Conservation (phyloP, 2,888 invertebrate genomes). For the Callosobruchus maculatus region DNA sequence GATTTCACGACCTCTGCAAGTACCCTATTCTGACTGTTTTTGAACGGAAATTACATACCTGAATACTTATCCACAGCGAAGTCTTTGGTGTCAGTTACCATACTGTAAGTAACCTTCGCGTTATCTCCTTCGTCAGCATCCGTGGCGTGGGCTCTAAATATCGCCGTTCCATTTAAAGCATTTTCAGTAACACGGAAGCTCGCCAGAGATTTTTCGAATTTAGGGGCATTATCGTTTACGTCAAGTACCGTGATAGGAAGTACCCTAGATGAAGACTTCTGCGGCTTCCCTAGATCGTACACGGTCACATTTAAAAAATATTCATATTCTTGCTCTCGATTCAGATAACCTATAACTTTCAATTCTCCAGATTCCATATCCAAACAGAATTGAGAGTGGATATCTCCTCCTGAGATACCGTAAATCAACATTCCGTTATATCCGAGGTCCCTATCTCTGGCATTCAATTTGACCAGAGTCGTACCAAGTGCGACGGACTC, state of each 20-base stretch:
- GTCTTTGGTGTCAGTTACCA: conserved; percentile 71
- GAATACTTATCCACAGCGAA: conserved; percentile 74
- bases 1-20: no score
- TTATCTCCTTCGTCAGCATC: conserved; percentile 84
- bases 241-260: conserved; percentile 78
- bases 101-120: conserved; percentile 68
- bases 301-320: conserved; percentile 85
- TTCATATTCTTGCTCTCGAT: conserved; percentile 79
- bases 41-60: conserved; percentile 64
- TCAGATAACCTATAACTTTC: conserved; percentile 80
- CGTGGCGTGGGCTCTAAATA: conserved; percentile 78
- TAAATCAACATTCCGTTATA: conserved; percentile 89
- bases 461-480: conserved; percentile 66
- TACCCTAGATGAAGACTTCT: conserved; percentile 72
- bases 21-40: no score
- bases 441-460: conserved; percentile 83
- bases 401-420: conserved; percentile 78
- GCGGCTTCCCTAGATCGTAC: conserved; percentile 80
- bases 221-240: conserved; percentile 88
- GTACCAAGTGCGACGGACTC: conserved; percentile 80
- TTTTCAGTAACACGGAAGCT: conserved; percentile 84
- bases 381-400: conserved; percentile 80
- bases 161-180: conserved; percentile 78
- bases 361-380: conserved; percentile 85
- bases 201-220: conserved; percentile 76